phyloP scores from a whole-genome alignment of 2,888 invertebrate species.

The Archips crataeganus region DNA sequence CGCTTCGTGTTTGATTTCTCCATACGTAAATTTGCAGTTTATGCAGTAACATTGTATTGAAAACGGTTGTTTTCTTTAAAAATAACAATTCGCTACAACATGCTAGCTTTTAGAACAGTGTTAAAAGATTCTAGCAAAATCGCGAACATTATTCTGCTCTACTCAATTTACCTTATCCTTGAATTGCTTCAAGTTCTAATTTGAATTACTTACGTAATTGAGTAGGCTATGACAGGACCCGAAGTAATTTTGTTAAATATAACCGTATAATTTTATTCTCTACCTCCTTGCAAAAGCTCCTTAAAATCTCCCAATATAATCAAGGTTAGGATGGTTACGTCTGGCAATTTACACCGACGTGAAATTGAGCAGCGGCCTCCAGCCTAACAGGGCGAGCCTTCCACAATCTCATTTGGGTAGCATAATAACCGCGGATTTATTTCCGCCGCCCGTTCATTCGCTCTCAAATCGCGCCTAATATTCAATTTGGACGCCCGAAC shows the following conservation, averaged over 20 bases:
- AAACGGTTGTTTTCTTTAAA: constrained; percentile 9
- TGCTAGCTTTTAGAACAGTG: constrained; percentile 1
- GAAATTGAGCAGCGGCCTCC: constrained; percentile 77
- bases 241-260: constrained; percentile 34
- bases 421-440: constrained; percentile 85
- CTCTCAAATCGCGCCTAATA: constrained; percentile 84
- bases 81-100: background rate
- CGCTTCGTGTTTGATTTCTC: constrained; percentile 69
- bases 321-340: constrained; percentile 73
- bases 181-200: background rate
- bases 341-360: constrained; percentile 75
- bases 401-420: constrained; percentile 83
- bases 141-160: background rate
- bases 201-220: constrained; percentile 9
- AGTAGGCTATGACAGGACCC: constrained; percentile 10
- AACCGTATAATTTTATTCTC: constrained; percentile 29
- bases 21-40: constrained; percentile 60
- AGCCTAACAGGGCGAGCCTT: constrained; percentile 73
- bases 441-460: constrained; percentile 81
- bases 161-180: background rate
- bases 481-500: constrained; percentile 83
- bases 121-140: background rate
- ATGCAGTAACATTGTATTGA: constrained; percentile 4
- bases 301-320: constrained; percentile 70
- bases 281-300: constrained; percentile 56